These are phyloP conservation scores for Standfussiana lucernea DNA, from an alignment of 2,888 invertebrate genomes.

Conservation along the genomic window DNA sequence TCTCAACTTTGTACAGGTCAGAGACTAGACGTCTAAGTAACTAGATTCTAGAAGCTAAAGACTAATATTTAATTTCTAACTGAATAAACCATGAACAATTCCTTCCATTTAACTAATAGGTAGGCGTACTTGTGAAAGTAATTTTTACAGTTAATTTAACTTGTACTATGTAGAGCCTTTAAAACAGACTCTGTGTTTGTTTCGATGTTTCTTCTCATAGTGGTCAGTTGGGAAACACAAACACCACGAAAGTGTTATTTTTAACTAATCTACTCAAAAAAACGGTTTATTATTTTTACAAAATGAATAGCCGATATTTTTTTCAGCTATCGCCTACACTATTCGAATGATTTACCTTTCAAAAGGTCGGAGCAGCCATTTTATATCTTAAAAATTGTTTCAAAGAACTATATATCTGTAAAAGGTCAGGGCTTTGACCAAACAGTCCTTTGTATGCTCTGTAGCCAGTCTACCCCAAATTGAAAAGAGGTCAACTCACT, in stretches of 20 bases:
- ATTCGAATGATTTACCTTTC: conserved; percentile 9
- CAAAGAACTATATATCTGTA: conserved; percentile 7
- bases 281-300: not conserved
- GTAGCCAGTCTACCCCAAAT: conserved; percentile 11
- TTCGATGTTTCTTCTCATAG: not conserved
- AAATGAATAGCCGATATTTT: not conserved
- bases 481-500: conserved; percentile 32
- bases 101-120: not conserved
- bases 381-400: conserved; percentile 29
- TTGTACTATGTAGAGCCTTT: not conserved
- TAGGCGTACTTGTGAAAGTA: not conserved
- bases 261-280: not conserved
- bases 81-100: not conserved
- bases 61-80: conserved; percentile 15
- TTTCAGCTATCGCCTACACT: not conserved
- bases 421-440: conserved; percentile 41
- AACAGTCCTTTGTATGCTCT: conserved; percentile 34
- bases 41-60: not conserved
- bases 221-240: not conserved
- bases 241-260: not conserved
- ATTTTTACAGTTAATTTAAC: not conserved
- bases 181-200: not conserved
- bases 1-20: conserved; percentile 21
- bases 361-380: conserved; percentile 14
- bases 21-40: conserved; percentile 7